A percentile compares a stretch with the other conserved stretches of the same genome.
phyloP scores from a whole-genome alignment of 2,113 vertebrate genomes.

The Ictalurus furcatus region DNA sequence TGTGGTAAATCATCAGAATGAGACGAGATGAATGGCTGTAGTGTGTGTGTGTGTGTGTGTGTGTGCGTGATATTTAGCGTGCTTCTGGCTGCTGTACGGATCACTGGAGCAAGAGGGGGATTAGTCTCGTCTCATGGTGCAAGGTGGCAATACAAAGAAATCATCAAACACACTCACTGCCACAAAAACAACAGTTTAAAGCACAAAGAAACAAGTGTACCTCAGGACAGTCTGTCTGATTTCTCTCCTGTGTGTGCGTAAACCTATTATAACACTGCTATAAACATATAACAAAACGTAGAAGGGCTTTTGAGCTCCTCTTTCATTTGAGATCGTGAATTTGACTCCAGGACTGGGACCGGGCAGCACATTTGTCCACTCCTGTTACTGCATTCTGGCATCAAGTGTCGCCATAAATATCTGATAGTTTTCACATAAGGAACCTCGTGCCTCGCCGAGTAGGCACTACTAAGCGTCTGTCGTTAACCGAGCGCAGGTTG shows the following conservation, averaged over 20 bases:
- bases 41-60: slow-evolving; percentile 34
- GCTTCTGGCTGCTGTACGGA: slow-evolving; percentile 25
- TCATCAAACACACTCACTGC: slow-evolving; percentile 34
- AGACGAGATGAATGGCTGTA: slow-evolving; percentile 37
- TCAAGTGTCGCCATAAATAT: not conserved
- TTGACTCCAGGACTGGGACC: not conserved
- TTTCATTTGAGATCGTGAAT: not conserved
- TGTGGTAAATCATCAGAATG: slow-evolving; percentile 39
- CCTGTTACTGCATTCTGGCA: not conserved
- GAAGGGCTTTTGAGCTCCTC: not conserved
- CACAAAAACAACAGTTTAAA: slow-evolving; percentile 41
- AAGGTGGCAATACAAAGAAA: slow-evolving; percentile 38
- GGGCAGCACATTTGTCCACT: not conserved
- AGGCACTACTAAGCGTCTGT: too few relatives aligned
- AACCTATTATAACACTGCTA: not conserved
- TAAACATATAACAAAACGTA: not conserved
- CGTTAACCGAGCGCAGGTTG: too few relatives aligned
- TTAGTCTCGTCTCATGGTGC: slow-evolving; percentile 45
- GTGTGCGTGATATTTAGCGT: slow-evolving; percentile 41
- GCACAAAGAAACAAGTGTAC: not conserved
- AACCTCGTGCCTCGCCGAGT: too few relatives aligned
- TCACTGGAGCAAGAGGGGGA: slow-evolving; percentile 34
- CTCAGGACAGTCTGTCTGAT: not conserved
- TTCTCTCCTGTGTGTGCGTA: slow-evolving; percentile 11
- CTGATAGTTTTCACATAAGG: not conserved